Conservation (phyloP, 2,797 vertebrate genomes). For the Oreochromis mossambicus region DNA sequence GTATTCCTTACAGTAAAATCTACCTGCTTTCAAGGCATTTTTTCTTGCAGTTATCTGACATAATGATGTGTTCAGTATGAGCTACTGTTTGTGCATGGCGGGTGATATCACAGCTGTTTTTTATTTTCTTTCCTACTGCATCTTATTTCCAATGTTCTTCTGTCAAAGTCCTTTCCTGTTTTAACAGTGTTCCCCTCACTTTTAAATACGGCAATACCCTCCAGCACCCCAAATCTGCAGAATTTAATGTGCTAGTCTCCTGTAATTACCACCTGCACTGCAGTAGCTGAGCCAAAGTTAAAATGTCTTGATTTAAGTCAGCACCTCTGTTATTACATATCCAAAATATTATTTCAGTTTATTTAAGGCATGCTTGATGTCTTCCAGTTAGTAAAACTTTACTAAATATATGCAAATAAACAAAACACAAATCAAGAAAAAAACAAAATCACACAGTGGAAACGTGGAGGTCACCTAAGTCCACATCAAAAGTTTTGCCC, state of each 20-base stretch:
- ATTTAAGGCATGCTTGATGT: neutral
- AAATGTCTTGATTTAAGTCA: neutral
- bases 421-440: neutral
- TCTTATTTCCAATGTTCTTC: neutral
- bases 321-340: neutral
- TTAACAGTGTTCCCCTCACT: neutral
- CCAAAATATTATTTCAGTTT: neutral
- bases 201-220: neutral
- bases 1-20: neutral
- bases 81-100: neutral
- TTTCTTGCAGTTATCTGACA: neutral
- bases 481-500: neutral
- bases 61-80: neutral
- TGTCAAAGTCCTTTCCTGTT: neutral
- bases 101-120: neutral
- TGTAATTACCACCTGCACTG: neutral
- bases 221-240: neutral
- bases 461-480: neutral
- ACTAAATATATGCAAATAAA: neutral
- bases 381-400: neutral
- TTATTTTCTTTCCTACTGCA: neutral
- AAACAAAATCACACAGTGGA: neutral
- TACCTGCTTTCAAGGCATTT: neutral
- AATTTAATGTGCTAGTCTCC: neutral
- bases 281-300: neutral